These are phyloP conservation scores for Melikaiella ostensackeni DNA, from an alignment of 2,888 invertebrate species.

Conservation along the genomic window DNA sequence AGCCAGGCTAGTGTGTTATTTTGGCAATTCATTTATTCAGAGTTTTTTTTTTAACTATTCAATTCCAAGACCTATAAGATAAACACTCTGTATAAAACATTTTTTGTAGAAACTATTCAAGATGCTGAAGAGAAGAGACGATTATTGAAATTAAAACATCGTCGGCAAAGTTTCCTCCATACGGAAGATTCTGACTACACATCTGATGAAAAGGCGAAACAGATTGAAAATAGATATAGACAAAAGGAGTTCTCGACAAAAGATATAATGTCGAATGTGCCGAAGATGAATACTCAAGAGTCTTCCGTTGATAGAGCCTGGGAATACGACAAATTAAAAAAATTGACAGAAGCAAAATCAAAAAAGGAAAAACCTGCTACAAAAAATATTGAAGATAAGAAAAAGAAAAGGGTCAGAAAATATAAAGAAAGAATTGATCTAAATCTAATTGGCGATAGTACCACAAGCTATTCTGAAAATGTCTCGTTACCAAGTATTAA, in stretches of 20 bases:
- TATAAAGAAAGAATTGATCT: not conserved
- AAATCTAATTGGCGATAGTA: not conserved
- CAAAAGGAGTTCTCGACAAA: not conserved
- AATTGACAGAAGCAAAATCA: not conserved
- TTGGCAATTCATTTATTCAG: no score
- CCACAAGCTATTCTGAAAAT: not conserved
- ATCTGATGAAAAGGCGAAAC: not conserved
- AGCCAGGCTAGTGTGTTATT: not conserved
- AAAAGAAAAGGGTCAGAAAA: not conserved
- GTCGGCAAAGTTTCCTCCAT: not conserved
- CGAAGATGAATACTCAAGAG: not conserved
- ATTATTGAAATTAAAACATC: not conserved
- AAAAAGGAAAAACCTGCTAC: not conserved
- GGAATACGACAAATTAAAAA: not conserved
- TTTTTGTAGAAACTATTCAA: no score
- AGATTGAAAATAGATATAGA: not conserved
- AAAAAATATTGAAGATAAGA: not conserved
- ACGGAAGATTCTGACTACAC: not conserved
- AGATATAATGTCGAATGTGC: not conserved
- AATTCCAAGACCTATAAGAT: no score
- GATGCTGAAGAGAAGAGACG: not conserved
- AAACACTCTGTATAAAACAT: no score
- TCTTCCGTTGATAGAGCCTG: not conserved
- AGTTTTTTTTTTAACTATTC: no score
- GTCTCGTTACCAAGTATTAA: no score